Evolutionary conservation across 1,140 invertebrate genomes (phyloP).

Genomic region (Trinorchestia longiramus): DNA sequence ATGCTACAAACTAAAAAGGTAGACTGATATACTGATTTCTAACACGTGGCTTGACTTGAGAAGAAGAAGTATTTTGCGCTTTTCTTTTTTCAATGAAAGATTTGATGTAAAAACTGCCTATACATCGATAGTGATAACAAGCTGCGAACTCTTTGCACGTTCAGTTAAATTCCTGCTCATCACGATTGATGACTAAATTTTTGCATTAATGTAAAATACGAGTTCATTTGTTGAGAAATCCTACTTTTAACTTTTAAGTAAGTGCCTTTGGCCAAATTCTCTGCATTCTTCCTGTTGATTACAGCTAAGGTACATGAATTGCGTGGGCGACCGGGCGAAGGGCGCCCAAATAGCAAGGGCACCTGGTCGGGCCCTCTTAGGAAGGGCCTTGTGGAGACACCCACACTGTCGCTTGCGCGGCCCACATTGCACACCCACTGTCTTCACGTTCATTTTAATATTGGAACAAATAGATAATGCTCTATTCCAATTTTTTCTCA

Average conservation of each 20-base stretch:
- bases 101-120: no score
- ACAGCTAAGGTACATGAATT: neutral
- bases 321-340: constrained; percentile 9
- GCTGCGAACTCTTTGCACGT: no score
- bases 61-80: neutral
- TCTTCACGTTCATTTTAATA: neutral
- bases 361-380: neutral
- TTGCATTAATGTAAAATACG: no score
- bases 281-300: neutral
- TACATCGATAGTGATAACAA: no score
- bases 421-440: constrained; percentile 5
- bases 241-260: neutral
- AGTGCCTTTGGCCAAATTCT: neutral
- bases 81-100: neutral
- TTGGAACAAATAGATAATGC: neutral
- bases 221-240: no score
- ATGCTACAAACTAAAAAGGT: neutral
- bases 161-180: no score
- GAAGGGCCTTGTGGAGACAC: constrained; percentile 30
- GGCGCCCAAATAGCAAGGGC: constrained; percentile 48
- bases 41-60: neutral
- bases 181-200: no score
- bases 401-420: neutral
- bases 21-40: neutral
- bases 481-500: neutral